Evolutionary conservation across 2,113 vertebrate species (phyloP).

Genomic region (Stigmatopora nigra): DNA sequence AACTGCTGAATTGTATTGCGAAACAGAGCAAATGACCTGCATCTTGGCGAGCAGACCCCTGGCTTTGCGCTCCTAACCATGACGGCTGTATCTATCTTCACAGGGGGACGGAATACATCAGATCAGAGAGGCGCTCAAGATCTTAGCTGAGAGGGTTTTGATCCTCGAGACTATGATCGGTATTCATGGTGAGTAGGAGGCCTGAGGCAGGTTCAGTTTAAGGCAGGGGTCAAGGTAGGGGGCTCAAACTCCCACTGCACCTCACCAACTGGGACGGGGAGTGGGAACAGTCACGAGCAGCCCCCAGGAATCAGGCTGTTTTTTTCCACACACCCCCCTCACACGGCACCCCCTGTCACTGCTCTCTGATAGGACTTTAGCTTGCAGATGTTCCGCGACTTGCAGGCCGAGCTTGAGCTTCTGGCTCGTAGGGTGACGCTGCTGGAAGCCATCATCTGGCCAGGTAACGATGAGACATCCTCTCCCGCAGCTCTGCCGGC

Average conservation of each 20-base stretch:
- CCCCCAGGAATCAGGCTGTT: constrained; percentile 54
- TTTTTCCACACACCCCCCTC: constrained; percentile 50
- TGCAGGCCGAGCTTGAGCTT: constrained; percentile 97
- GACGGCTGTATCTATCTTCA: constrained; percentile 91
- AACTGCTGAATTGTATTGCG: constrained; percentile 59
- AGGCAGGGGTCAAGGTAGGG: constrained; percentile 58
- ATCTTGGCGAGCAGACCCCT: constrained; percentile 64
- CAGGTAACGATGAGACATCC: constrained; percentile 81
- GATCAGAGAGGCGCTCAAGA: constrained; percentile 99
- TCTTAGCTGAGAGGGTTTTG: constrained; percentile 99
- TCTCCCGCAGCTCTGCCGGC: constrained; percentile 38
- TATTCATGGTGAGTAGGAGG: constrained; percentile 97
- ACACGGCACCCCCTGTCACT: constrained; percentile 69
- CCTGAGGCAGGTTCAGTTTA: constrained; percentile 69
- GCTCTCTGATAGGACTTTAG: constrained; percentile 96
- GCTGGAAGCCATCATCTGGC: constrained; percentile 99
- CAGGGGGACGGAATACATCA: constrained; percentile 99
- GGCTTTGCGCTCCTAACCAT: constrained; percentile 74
- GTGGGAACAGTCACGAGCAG: constrained; percentile 48
- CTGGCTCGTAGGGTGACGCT: constrained; percentile 98
- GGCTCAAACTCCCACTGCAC: constrained; percentile 32
- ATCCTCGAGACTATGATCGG: constrained; percentile 99
- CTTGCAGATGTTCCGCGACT: constrained; percentile 92
- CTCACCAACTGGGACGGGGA: constrained; percentile 44
- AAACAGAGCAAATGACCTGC: constrained; percentile 49